Evolutionary conservation across 2,888 invertebrate genomes (phyloP).

Genomic region (Drosophila borborema): DNA sequence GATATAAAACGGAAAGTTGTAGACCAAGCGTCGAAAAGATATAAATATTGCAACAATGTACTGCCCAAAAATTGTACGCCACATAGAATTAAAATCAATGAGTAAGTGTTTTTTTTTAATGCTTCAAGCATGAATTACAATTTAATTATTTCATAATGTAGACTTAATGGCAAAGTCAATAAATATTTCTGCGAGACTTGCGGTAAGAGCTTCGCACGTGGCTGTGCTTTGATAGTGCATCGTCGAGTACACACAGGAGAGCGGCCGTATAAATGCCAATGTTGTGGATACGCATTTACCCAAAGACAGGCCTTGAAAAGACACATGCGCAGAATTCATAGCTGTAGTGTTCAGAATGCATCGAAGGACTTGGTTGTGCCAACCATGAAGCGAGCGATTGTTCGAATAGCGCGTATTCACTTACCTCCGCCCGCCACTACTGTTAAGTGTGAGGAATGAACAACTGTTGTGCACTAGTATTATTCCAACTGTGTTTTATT

Average conservation of each 20-base stretch:
- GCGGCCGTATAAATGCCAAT: constrained; percentile 35
- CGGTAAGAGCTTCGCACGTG: constrained; percentile 31
- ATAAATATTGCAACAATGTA: background rate
- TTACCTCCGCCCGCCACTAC: constrained; percentile 17
- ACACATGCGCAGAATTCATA: constrained; percentile 35
- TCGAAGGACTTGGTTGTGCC: constrained; percentile 19
- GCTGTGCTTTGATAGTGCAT: constrained; percentile 27
- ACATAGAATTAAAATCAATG: background rate
- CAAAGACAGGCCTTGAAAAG: constrained; percentile 43
- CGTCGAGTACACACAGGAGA: constrained; percentile 38
- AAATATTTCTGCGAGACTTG: constrained; percentile 25
- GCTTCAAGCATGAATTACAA: background rate
- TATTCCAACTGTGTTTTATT: constrained; percentile 4
- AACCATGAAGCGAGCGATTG: constrained; percentile 36
- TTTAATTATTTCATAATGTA: background rate
- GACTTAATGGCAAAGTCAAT: background rate
- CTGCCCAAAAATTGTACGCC: background rate
- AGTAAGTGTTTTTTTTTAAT: constrained; percentile 8
- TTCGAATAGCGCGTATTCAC: constrained; percentile 44
- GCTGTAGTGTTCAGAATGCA: background rate
- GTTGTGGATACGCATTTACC: constrained; percentile 36
- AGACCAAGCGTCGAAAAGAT: background rate
- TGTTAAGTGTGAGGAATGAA: constrained; percentile 35
- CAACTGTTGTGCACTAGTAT: background rate
- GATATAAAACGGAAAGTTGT: constrained; percentile 35